phyloP scores from a whole-genome alignment of 2,797 vertebrate species.

The Semotilus atromaculatus region DNA sequence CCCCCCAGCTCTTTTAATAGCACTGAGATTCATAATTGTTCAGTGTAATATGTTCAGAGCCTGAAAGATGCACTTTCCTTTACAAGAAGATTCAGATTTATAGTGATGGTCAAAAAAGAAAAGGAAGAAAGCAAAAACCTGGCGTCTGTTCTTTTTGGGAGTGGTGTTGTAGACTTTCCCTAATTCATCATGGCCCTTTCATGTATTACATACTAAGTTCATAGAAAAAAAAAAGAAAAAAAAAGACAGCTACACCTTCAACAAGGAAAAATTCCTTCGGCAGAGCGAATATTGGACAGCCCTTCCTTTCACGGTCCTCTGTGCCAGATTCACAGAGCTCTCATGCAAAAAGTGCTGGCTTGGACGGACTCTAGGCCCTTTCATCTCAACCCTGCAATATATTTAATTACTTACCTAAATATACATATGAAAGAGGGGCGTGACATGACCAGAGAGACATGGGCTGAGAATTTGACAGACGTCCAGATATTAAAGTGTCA shows the following conservation, averaged over 20 bases:
- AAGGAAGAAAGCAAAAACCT: constrained; percentile 8
- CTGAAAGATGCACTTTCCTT: constrained; percentile 4
- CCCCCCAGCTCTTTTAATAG: constrained; percentile 19
- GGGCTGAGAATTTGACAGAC: constrained; percentile 54
- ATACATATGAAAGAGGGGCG: constrained; percentile 67
- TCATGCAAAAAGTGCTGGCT: constrained; percentile 59
- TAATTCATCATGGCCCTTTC: constrained; percentile 53
- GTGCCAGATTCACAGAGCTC: constrained; percentile 59
- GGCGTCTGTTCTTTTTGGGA: constrained; percentile 39
- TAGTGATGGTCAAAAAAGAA: constrained; percentile 22
- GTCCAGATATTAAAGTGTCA: constrained; percentile 62
- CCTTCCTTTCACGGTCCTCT: constrained; percentile 35
- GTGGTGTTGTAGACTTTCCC: constrained; percentile 36
- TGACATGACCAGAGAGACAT: constrained; percentile 56
- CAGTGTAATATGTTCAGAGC: background rate
- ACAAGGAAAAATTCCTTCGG: constrained; percentile 57
- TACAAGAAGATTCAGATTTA: constrained; percentile 3
- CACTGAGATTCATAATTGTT: constrained; percentile 3
- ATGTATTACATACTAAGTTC: constrained; percentile 55
- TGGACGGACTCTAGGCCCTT: constrained; percentile 61
- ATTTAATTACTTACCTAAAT: constrained; percentile 72
- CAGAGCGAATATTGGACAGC: constrained; percentile 57
- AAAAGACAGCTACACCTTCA: constrained; percentile 58
- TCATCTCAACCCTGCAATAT: constrained; percentile 64
- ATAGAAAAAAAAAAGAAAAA: constrained; percentile 57